Base-by-base conservation (phyloP, 2,113 vertebrate genomes). In the Thinocorus orbignyianus region DNA sequence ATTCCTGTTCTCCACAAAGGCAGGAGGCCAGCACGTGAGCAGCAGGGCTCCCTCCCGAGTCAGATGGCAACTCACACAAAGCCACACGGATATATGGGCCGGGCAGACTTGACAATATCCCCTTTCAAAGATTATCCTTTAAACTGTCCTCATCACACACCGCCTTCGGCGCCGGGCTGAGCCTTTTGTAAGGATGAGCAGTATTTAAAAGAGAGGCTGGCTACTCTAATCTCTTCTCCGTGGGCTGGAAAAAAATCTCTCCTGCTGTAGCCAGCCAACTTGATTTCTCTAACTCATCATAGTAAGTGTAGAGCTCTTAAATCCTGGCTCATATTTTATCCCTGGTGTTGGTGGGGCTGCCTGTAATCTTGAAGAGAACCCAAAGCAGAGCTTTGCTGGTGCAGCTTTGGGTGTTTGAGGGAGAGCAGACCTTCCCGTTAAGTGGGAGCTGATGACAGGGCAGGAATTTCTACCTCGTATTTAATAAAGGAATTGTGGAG, bases 71-170 rank as follows among this genome's bases (percentile, higher is more conserved):
- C 88, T 69, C 16, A 13, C 88, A 70, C 83, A 81, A 70, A 84
- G 77, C 5, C 1, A 92, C 80, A 69, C 62, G 64, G 60, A 26
- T 86, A 15, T 89, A 89, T 64, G 55, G 91, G 70, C 86, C 60
- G 81, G 89, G 70, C 81, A 86, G 62, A 52, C 41, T 79, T 33
- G 70, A 90, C 91, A 94, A 70, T 95, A 94, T 93, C 92, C 66
- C 90, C 68, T 94, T 95, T 94, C 70, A 96, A 54, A 93, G 93
- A 88, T 94, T 66, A 94, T 96, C 92, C 90, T 16, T 85, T 94
- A 90, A 92, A 95, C 73, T 85, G 65, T 87, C 89, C 84, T 79
- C 17, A 73, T 94, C 31, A 6, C 77, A 78, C 81, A 20, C 18
- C 1, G 48, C 86, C 89, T 79, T 90, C 9, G 89, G 95, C 9